Percentiles rank a stretch among this genome's conserved stretches.
Evolutionary conservation across 1,140 invertebrate species (phyloP).

Genomic region (Sesamia nonagrioides): DNA sequence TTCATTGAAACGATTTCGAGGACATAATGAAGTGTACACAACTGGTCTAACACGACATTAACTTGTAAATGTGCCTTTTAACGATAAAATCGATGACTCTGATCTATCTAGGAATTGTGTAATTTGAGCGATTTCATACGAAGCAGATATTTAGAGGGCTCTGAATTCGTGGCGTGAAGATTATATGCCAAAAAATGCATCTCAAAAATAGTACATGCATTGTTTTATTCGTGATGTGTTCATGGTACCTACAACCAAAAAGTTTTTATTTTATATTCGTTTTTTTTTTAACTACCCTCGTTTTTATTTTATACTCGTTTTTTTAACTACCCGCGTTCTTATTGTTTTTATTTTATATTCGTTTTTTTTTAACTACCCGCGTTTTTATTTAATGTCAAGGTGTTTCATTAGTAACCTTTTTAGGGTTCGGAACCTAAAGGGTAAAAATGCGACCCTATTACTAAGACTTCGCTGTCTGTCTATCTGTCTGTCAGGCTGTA

Average conservation of each 20-base stretch:
- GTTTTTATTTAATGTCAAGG: constrained; percentile 10
- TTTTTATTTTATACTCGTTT: background rate
- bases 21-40: constrained; percentile 44
- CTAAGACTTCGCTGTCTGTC: too few relatives aligned
- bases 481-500: too few relatives aligned
- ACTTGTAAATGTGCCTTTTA: constrained; percentile 17
- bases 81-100: constrained; percentile 24
- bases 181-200: too few relatives aligned
- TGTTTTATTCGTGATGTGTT: constrained; percentile 6
- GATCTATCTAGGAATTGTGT: constrained; percentile 11
- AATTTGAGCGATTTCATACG: background rate
- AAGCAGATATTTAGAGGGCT: constrained; percentile 6
- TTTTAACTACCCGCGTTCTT: background rate
- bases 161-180: background rate
- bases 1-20: constrained; percentile 52
- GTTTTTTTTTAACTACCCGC: background rate
- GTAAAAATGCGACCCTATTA: too few relatives aligned
- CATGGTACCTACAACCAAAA: too few relatives aligned
- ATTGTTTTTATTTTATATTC: background rate
- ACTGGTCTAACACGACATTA: constrained; percentile 53
- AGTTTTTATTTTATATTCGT: background rate
- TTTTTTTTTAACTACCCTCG: background rate
- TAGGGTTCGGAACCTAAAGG: too few relatives aligned
- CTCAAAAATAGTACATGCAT: background rate
- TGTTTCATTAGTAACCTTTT: too few relatives aligned